Evolutionary conservation across 2,797 vertebrate species (phyloP).

Genomic region (Paguma larvata): DNA sequence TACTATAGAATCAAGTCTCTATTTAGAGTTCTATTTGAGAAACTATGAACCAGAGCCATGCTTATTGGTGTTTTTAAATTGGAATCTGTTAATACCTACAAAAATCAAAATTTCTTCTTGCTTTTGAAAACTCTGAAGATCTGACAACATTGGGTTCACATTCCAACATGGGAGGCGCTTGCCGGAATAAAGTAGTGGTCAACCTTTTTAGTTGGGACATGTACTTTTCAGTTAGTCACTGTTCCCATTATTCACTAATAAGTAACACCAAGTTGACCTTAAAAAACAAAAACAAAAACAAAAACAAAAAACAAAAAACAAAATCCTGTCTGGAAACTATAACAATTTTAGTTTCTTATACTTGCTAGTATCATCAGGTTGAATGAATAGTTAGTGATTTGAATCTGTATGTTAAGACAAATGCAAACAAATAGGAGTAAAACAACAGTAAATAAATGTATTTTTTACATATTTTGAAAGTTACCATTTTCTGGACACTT

Average conservation of each 20-base stretch:
- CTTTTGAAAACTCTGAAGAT: background rate
- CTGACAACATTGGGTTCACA: background rate
- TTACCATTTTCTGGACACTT: slow-evolving; percentile 13
- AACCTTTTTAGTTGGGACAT: background rate
- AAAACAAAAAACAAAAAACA: background rate
- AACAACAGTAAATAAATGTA: background rate
- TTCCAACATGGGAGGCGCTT: background rate
- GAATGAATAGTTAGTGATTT: background rate
- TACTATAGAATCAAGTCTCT: background rate
- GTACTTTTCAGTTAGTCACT: background rate
- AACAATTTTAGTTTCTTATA: slow-evolving; percentile 21
- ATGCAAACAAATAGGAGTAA: background rate
- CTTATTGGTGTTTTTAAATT: background rate
- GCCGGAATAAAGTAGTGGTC: background rate
- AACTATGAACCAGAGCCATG: background rate
- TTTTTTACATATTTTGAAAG: slow-evolving; percentile 47
- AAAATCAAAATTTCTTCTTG: background rate
- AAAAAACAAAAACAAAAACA: background rate
- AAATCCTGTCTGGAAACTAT: background rate
- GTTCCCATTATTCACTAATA: background rate
- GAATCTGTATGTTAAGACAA: slow-evolving; percentile 60
- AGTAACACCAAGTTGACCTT: background rate
- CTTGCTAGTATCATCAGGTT: background rate
- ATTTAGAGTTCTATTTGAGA: background rate
- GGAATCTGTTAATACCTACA: background rate